Base-by-base conservation (phyloP, 2,797 vertebrate species). In the Coranthus polyacanthus region DNA sequence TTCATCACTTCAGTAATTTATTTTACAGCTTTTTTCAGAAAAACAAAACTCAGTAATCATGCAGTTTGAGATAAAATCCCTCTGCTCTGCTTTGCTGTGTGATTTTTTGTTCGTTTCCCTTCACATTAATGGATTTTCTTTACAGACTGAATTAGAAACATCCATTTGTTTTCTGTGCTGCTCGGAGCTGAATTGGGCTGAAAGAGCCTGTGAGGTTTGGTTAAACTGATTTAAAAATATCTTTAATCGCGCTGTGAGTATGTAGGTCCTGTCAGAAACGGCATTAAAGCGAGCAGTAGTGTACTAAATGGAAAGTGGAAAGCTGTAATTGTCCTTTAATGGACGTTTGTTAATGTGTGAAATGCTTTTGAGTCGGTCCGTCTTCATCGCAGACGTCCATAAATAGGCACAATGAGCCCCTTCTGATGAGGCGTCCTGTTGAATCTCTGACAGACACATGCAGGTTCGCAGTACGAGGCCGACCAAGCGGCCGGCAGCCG, bases 181-280 rank as follows among this genome's bases (percentile, higher is more conserved):
- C n/a, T n/a, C n/a, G n/a, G 36, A 13, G 46, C 63, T 67, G 57
- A 64, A 62, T 64, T 41, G 60, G 50, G 59, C 56, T 4, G n/a
- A 71, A 47, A 12, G 52, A 75, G 73, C 57, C 16, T 10, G 54
- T 54, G 49, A 66, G 71, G 58, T 68, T 70, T 11, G 36, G 34
- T 16, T 50, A 37, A 77, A 72, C 20, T 20, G 72, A 64, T 78
- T 59, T 61, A 72, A 72, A 81, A 76, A 85, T 77, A 77, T 82
- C 73, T 78, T 51, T 72, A 80, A 76, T 83, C 61, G 42, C 8
- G 51, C 54, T 22, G 58, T 4, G 13, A 61, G 68, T 44, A 15
- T 53, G 70, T 24, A 44, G 43, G 49, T 26, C 24, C 56, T 22
- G 79, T 75, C 73, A 82, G 73, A 65, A 83, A 73, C 46, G 68